Conservation (phyloP, 2,797 vertebrate species). For the Graptemys geographica region DNA sequence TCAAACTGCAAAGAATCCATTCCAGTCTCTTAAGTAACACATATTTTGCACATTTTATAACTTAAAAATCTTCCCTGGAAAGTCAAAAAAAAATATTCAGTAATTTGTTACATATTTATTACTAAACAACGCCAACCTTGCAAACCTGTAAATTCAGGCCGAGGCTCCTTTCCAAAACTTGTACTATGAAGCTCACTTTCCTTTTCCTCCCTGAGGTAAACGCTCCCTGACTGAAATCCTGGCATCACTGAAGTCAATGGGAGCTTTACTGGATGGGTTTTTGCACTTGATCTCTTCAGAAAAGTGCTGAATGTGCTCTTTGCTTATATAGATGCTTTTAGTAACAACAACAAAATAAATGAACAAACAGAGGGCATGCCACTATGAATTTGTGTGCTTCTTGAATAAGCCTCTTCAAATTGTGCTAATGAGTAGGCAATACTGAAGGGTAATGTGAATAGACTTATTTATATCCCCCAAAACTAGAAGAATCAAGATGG, state of each 20-base stretch:
- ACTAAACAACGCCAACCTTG: not conserved
- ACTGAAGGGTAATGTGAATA: not conserved
- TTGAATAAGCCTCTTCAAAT: not conserved
- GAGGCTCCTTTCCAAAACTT: not conserved
- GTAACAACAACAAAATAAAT: slow-evolving; percentile 17
- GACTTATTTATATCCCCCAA: too few species aligned
- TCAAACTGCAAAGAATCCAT: slow-evolving; percentile 14
- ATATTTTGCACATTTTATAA: slow-evolving; percentile 46
- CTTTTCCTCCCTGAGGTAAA: not conserved
- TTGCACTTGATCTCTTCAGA: not conserved
- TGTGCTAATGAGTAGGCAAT: slow-evolving; percentile 14
- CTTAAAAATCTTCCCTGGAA: slow-evolving; percentile 30
- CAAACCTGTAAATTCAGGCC: not conserved
- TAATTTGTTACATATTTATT: slow-evolving; percentile 49
- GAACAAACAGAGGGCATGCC: not conserved
- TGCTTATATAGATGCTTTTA: slow-evolving; percentile 51
- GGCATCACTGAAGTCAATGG: not conserved
- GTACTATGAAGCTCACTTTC: not conserved
- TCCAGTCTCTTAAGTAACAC: slow-evolving; percentile 36
- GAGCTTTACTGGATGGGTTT: not conserved
- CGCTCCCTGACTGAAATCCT: not conserved
- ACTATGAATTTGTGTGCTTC: not conserved
- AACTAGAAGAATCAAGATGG: not conserved
- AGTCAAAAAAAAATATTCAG: slow-evolving; percentile 26
- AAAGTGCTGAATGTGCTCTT: slow-evolving; percentile 47